Base-by-base conservation (phyloP, 2,797 vertebrate genomes). In the Scomberomorus guttatus region DNA sequence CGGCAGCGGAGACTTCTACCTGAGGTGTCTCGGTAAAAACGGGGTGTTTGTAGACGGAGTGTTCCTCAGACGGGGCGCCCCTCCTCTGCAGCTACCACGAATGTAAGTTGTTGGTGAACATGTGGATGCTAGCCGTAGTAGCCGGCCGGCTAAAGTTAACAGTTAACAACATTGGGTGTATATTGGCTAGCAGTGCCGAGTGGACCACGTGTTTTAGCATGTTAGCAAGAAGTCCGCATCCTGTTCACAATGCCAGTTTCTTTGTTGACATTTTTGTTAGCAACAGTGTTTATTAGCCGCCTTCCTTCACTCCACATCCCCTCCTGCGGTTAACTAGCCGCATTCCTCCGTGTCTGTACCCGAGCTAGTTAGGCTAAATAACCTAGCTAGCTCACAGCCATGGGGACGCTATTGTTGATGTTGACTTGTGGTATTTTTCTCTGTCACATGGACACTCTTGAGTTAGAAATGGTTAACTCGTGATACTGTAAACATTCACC, bases 21-120 rank as follows among this genome's bases (percentile, higher is more conserved):
- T 98, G 93, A 93, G 96, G 64, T 98, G 97, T 83, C 96, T 98
- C 11, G 97, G 97, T 67, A 98, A 98, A 94, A 98, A 98, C 94
- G 97, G 97, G 88, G 97, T 98, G 90, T 98, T 98, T 93, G 97
- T 98, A 82, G 97, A 98, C 91, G 97, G 97, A 70, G 97, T 98
- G 87, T 98, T 98, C 92, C 96, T 98, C 85, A 80, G 98, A 89
- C 94, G 98, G 81, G 97, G 98, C 75, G 97, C 97, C 84, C 96
- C 97, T 87, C 97, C 97, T 85, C 94, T 99, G 93, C 97, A 97
- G 96, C 96, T 99, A 22, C 98, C 98, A 71, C 94, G 96, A 89
- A 94, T 97, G 98, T 98, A 95, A 98, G 98, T 98, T 14, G 0
- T 34, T 1, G 7, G 55, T 0, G 64, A 54, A 83, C 82, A 86